Conservation (phyloP, 2,888 invertebrate species). For the Ectemnius cavifrons region DNA sequence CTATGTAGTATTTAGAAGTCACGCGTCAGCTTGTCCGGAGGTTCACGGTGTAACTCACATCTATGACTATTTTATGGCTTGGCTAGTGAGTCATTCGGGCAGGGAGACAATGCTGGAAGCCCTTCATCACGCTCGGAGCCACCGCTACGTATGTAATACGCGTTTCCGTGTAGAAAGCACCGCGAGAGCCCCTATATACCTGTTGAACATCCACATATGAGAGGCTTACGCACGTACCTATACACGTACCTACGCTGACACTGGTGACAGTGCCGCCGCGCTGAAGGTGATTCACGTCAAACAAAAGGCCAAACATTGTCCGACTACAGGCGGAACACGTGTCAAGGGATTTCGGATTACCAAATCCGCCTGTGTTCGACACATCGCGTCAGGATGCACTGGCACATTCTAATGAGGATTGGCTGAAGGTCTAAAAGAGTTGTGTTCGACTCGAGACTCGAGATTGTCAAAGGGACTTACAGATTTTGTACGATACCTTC, state of each 20-base stretch:
- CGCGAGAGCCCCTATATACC: conserved; percentile 49
- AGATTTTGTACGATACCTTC: too few species aligned
- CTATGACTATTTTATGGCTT: conserved; percentile 72
- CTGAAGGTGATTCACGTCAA: conserved; percentile 73
- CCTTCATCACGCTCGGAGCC: conserved; percentile 69
- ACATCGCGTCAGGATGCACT: conserved; percentile 17
- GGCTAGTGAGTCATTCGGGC: conserved; percentile 70
- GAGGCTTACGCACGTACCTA: conserved; percentile 41
- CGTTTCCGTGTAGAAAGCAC: conserved; percentile 56
- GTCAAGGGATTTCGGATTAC: conserved; percentile 68
- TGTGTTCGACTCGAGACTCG: background rate
- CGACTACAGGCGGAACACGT: conserved; percentile 68
- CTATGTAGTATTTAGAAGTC: conserved; percentile 36
- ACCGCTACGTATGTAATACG: conserved; percentile 51
- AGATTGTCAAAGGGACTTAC: too few species aligned
- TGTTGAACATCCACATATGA: conserved; percentile 60
- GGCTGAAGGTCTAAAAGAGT: background rate
- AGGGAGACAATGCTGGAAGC: conserved; percentile 71
- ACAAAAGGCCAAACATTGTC: conserved; percentile 73
- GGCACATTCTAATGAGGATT: conserved; percentile 36
- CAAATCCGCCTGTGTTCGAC: conserved; percentile 49
- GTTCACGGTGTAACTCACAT: conserved; percentile 63
- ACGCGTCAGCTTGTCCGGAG: conserved; percentile 52
- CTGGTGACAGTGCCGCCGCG: conserved; percentile 51
- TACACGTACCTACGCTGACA: conserved; percentile 28